These are phyloP conservation scores for Emys orbicularis DNA, from an alignment of 2,797 vertebrate species.

Conservation along the genomic window DNA sequence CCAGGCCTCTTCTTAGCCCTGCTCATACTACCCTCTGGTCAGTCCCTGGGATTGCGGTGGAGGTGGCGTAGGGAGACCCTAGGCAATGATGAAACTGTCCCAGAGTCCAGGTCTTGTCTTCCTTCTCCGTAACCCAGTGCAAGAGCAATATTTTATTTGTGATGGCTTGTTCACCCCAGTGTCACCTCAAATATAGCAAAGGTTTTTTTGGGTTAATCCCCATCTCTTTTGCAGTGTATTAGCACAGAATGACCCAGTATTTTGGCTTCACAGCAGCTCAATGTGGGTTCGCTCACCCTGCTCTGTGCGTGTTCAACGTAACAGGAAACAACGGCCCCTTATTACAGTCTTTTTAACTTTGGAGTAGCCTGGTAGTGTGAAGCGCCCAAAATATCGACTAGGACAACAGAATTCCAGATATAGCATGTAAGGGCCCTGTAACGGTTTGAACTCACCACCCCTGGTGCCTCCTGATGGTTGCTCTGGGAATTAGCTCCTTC, in stretches of 20 bases:
- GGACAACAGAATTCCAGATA: background rate
- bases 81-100: background rate
- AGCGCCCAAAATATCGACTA: accelerated
- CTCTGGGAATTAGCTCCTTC: too few species aligned
- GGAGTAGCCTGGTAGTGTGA: accelerated
- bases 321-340: background rate
- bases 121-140: background rate
- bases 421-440: too few species aligned
- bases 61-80: background rate
- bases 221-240: accelerated
- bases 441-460: too few species aligned
- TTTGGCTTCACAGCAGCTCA: background rate
- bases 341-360: background rate
- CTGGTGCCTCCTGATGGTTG: too few species aligned
- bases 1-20: accelerated
- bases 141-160: background rate
- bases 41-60: accelerated
- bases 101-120: background rate
- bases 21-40: too few species aligned
- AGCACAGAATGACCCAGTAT: accelerated
- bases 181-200: background rate
- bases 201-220: accelerated
- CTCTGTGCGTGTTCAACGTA: accelerated
- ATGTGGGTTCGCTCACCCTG: background rate
- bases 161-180: background rate